Evolutionary conservation across 1,140 invertebrate species (phyloP).

Genomic region (Drosophila athabasca): DNA sequence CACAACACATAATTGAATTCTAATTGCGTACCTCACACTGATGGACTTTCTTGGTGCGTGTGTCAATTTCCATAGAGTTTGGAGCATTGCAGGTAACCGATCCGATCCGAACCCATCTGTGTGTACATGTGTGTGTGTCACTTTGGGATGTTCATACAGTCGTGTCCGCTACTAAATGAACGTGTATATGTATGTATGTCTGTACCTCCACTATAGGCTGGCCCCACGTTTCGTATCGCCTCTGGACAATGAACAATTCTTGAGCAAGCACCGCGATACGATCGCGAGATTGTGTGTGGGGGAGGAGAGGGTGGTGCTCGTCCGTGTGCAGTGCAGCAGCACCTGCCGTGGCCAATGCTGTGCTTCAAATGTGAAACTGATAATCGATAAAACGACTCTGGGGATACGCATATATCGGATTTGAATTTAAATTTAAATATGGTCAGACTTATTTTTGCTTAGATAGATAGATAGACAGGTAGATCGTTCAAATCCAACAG

Average conservation of each 20-base stretch:
- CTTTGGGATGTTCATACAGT: neutral
- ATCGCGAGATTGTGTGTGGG: slow-evolving; percentile 43
- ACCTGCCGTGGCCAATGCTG: too few species aligned
- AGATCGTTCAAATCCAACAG: too few species aligned
- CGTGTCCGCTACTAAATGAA: neutral
- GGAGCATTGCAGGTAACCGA: slow-evolving; percentile 17
- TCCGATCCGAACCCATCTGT: neutral
- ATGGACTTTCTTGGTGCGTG: slow-evolving; percentile 51
- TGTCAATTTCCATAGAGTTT: slow-evolving; percentile 43
- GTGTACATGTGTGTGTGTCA: neutral
- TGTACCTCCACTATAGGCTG: neutral
- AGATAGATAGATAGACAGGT: too few species aligned
- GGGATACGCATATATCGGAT: too few species aligned
- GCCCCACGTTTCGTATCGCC: slow-evolving; percentile 8
- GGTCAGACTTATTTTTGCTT: too few species aligned
- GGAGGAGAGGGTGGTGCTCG: neutral
- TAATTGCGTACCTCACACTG: slow-evolving; percentile 31
- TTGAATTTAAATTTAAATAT: too few species aligned
- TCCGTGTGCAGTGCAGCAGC: neutral
- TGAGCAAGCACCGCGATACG: slow-evolving; percentile 36
- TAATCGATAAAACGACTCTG: too few species aligned
- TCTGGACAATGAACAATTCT: slow-evolving; percentile 29
- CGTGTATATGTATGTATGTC: neutral
- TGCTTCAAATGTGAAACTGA: too few species aligned
- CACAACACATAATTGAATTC: slow-evolving; percentile 44